Base-by-base conservation (phyloP, 2,888 invertebrate species). In the Liopterus haemorrhoidalis region DNA sequence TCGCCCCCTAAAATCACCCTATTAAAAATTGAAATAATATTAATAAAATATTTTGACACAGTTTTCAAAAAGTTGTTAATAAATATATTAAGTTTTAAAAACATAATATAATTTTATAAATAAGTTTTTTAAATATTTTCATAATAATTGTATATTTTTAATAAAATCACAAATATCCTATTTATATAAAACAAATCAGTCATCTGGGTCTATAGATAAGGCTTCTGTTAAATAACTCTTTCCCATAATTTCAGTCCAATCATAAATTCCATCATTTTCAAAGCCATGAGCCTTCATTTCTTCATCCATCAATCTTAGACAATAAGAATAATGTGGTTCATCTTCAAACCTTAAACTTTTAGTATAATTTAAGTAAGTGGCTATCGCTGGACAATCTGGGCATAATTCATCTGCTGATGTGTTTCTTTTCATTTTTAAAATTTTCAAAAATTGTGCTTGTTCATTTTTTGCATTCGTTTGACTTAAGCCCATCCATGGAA, bases 401-500 rank as follows among this genome's bases (percentile, higher is more conserved):
- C 21, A 14, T 4, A 45, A 6, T 11, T 38, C 39, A 19, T 38
- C 39, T 19, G 39, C 33, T 19, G 9, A 8, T 5, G 18, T 24
- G 3, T 21, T 22, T n/a, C n/a, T 8, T 38, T 45, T 45, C 2
- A 38, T 32, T 4, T n/a, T n/a, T n/a, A n/a, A n/a, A n/a, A n/a
- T n/a, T n/a, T n/a, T 38, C 11, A 9, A 27, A 38, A 5, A 45
- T 45, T 3, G 11, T 14, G 9, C 32, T 18, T 45, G 45, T 4
- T 45, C 20, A 5, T n/a, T 20, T 2, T 21, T 18, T 5, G n/a
- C 14, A 1, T 21, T 16, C 2, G 4, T 18, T 12, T 19, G 22
- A 8, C 32, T 39, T 9, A 45, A 4, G 2, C 45, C 45, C 45
- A 45, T 45, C 45, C 45, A 45, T 16, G 45, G 45, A 3, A 38